Evolutionary conservation across 2,888 invertebrate genomes (phyloP).

Genomic region (Timema cristinae): DNA sequence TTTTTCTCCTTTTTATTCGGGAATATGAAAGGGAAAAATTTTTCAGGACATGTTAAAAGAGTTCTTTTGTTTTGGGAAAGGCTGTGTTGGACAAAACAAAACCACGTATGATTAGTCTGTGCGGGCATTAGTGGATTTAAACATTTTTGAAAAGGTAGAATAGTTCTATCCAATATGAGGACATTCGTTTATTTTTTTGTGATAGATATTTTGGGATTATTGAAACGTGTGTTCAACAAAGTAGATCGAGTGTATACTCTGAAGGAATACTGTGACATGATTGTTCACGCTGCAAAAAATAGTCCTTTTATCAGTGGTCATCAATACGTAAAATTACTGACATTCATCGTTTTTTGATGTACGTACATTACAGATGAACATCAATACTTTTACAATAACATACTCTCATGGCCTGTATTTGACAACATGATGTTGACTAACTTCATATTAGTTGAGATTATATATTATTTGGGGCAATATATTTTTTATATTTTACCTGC

Average conservation of each 20-base stretch:
- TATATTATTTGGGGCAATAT: too few relatives aligned
- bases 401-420: too few relatives aligned
- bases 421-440: too few relatives aligned
- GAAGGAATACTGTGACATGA: neutral
- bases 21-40: neutral
- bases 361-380: too few relatives aligned
- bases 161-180: constrained; percentile 1
- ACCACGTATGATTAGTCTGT: neutral
- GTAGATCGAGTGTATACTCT: neutral
- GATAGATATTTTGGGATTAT: neutral
- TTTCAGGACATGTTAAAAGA: neutral
- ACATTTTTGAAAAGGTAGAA: neutral
- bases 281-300: too few relatives aligned
- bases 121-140: neutral
- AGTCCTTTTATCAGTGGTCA: too few relatives aligned
- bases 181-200: neutral
- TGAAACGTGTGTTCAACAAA: neutral
- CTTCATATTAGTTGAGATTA: too few relatives aligned
- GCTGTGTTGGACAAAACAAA: neutral
- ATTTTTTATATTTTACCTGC: too few relatives aligned
- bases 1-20: neutral
- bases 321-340: too few relatives aligned
- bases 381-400: too few relatives aligned
- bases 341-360: too few relatives aligned
- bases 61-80: neutral